Evolutionary conservation across 2,797 vertebrate species (phyloP).

Genomic region (Hozukius guyotensis): DNA sequence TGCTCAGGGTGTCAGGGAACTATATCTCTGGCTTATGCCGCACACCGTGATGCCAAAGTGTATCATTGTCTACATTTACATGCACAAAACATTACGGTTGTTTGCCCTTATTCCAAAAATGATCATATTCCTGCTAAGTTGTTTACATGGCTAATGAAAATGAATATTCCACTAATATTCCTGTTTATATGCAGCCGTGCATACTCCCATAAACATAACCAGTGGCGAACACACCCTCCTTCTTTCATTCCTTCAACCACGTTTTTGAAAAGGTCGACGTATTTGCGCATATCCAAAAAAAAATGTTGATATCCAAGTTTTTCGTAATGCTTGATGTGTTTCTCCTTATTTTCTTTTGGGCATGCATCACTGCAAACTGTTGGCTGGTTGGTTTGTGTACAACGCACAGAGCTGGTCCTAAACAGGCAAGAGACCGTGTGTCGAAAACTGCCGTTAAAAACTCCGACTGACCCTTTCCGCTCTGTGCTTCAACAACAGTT

Average conservation of each 20-base stretch:
- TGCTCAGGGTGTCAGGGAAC: constrained; percentile 41
- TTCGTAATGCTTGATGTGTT: not conserved
- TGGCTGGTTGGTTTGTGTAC: not conserved
- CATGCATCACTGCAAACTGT: no score
- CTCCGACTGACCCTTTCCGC: no score
- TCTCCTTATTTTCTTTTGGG: not conserved
- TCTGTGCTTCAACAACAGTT: no score
- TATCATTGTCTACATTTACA: constrained; percentile 16
- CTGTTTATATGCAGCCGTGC: no score
- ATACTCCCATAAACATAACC: no score
- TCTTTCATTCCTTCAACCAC: no score
- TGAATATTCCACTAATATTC: not conserved
- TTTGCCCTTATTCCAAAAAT: not conserved
- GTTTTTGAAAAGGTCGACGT: no score
- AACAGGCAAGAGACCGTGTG: no score
- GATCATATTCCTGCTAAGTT: not conserved
- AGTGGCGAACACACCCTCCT: no score
- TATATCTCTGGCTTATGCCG: constrained; percentile 27
- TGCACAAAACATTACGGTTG: not conserved
- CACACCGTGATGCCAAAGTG: constrained; percentile 24
- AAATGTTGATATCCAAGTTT: not conserved
- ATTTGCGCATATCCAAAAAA: not conserved
- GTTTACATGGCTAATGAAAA: not conserved
- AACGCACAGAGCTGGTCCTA: not conserved
- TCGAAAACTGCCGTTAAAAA: no score